These are phyloP conservation scores for Drosophila bifasciata DNA, from an alignment of 1,140 invertebrate species.

Conservation along the genomic window DNA sequence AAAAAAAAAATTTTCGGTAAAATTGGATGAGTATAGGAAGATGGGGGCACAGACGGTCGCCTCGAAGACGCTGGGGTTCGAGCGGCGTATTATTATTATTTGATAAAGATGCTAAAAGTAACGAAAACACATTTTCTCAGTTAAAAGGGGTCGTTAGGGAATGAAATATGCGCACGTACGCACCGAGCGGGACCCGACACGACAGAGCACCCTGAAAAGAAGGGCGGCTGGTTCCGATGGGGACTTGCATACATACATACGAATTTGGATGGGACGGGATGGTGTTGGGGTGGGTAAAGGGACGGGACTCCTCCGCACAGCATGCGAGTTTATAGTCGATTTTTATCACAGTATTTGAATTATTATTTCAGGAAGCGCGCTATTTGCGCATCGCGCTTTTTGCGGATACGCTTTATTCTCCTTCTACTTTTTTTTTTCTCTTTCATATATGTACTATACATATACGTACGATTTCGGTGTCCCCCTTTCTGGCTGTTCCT, in stretches of 20 bases:
- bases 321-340: conserved; percentile 77
- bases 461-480: conserved; percentile 8
- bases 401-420: conserved; percentile 71
- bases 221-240: conserved; percentile 29
- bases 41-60: conserved; percentile 30
- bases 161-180: conserved; percentile 84
- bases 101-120: conserved; percentile 84
- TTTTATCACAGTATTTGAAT: conserved; percentile 83
- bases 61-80: conserved; percentile 78
- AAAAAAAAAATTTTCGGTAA: neutral
- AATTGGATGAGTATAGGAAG: conserved; percentile 40
- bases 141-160: conserved; percentile 84
- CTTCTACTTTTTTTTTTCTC: conserved; percentile 8
- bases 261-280: neutral
- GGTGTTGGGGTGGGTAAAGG: conserved; percentile 19
- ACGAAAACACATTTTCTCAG: conserved; percentile 84
- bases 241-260: neutral
- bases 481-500: conserved; percentile 42
- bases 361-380: conserved; percentile 84
- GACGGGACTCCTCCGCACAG: conserved; percentile 52
- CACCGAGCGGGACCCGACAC: conserved; percentile 49
- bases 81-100: conserved; percentile 83
- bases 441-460: conserved; percentile 4
- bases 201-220: too few species aligned
- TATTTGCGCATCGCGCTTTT: conserved; percentile 83